Percentiles rank a stretch among this genome's conserved stretches.
Conservation (phyloP, 2,797 vertebrate species). For the Microctenopoma steveboyesi region DNA sequence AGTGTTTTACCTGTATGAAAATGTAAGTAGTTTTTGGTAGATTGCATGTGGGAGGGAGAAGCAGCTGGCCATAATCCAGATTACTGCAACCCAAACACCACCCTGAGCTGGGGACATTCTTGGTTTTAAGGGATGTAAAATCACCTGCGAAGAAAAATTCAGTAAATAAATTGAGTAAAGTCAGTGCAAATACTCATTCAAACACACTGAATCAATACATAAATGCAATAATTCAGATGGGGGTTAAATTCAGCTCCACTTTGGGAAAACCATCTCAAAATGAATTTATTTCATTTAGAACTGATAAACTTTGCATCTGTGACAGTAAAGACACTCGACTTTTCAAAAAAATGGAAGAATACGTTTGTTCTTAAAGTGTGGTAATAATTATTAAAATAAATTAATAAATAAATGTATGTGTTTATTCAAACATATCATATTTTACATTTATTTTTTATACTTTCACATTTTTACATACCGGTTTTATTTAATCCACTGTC, state of each 20-base stretch:
- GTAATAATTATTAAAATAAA: no score
- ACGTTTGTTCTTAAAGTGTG: no score
- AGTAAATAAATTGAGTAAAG: background rate
- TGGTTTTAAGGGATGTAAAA: constrained; percentile 91
- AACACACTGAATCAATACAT: background rate
- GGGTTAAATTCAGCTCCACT: background rate
- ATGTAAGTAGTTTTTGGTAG: constrained; percentile 93
- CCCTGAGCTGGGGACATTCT: constrained; percentile 88
- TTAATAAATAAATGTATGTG: no score
- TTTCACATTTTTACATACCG: no score
- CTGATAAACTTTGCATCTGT: no score
- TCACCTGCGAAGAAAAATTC: constrained; percentile 80
- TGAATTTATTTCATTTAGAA: no score
- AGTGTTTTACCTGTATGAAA: constrained; percentile 89
- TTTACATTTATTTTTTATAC: no score
- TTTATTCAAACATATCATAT: no score
- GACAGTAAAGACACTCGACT: no score
- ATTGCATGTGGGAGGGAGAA: constrained; percentile 96
- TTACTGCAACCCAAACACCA: constrained; percentile 84
- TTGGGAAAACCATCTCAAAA: no score
- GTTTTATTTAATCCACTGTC: no score
- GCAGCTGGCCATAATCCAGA: constrained; percentile 94
- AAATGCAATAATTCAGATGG: background rate
- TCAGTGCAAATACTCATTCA: background rate
- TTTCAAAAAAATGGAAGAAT: no score